Evolutionary conservation across 30 jellyfish, hydroid and myxozoan species (phyloP).

Genomic region (Rhopilema esculentum): DNA sequence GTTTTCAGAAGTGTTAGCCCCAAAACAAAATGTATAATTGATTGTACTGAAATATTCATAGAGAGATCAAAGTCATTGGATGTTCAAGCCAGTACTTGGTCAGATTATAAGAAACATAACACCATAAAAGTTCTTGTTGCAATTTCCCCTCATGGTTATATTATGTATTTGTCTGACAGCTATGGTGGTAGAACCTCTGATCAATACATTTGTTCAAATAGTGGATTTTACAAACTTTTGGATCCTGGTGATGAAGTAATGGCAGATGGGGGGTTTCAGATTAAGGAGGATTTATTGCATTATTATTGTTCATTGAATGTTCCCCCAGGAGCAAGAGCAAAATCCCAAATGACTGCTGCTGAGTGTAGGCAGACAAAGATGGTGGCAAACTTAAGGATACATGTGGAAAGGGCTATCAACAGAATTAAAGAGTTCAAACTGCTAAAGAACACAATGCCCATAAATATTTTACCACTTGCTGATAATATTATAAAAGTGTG

Average conservation of each 20-base stretch:
- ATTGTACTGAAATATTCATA: conserved; percentile 55
- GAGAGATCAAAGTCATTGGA: conserved; percentile 66
- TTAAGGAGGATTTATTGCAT: conserved; percentile 36
- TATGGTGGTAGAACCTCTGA: conserved; percentile 70
- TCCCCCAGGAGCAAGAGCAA: conserved; percentile 52
- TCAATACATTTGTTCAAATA: conserved; percentile 44
- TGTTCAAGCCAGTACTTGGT: conserved; percentile 69
- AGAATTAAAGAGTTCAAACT: conserved; percentile 10
- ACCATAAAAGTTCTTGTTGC: conserved; percentile 63
- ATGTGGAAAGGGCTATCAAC: background rate
- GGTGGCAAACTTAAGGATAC: conserved; percentile 1
- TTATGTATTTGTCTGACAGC: conserved; percentile 38
- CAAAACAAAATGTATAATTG: conserved; percentile 44
- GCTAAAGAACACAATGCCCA: conserved; percentile 5
- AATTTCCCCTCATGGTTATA: conserved; percentile 50
- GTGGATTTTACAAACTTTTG: conserved; percentile 51
- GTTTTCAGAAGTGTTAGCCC: conserved; percentile 13
- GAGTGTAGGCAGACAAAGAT: conserved; percentile 15
- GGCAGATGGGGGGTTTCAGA: conserved; percentile 58
- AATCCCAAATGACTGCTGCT: conserved; percentile 14
- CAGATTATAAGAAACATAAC: conserved; percentile 66
- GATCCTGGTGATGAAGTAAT: conserved; percentile 39
- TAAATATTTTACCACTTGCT: background rate
- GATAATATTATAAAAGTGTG: conserved; percentile 6
- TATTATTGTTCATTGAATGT: conserved; percentile 28